Base-by-base conservation (phyloP, 2,888 invertebrate species). In the Gordius sp. region DNA sequence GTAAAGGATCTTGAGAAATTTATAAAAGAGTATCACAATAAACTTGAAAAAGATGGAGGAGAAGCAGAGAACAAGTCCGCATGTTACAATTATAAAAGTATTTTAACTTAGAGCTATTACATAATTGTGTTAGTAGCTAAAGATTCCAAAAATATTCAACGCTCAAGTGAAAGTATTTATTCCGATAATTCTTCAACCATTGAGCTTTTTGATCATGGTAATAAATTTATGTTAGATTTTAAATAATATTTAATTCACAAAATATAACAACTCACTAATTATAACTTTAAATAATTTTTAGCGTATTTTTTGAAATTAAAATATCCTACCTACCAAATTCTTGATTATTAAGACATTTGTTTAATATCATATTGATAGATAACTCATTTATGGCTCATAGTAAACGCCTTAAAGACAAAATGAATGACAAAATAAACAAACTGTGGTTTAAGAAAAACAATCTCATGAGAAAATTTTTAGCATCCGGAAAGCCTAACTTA, bases 341-440 rank as follows among this genome's bases (percentile, higher is more conserved):
- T n/a, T n/a, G n/a, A n/a, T n/a, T n/a, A n/a, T n/a, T n/a, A n/a
- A n/a, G n/a, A n/a, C n/a, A n/a, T n/a, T n/a, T n/a, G n/a, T n/a
- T n/a, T n/a, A n/a, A n/a, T n/a, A n/a, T n/a, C n/a, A n/a, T n/a
- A n/a, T n/a, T n/a, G n/a, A n/a, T 23, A 47, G 47, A 47, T 47
- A 47, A 4, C 4, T 47, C 47, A n/a, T n/a, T 18, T 20, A 20
- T 47, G 47, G 8, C 47, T 4, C 13, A 47, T 4, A 23, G 47
- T n/a, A 47, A 20, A 20, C 8, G 20, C 4, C 20, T 47, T 13
- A 47, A n/a, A 20, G 47, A 47, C 4, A 4, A 4, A 4, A 4
- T 47, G 47, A 47, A 47, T 23, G 47, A 20, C 20, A 47, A 47
- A 47, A 47, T 47, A 23, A 20, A 4, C 8, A 47, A 47, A 20